Conservation (phyloP, 1,140 invertebrate species). For the Drosophila nigrodunni region DNA sequence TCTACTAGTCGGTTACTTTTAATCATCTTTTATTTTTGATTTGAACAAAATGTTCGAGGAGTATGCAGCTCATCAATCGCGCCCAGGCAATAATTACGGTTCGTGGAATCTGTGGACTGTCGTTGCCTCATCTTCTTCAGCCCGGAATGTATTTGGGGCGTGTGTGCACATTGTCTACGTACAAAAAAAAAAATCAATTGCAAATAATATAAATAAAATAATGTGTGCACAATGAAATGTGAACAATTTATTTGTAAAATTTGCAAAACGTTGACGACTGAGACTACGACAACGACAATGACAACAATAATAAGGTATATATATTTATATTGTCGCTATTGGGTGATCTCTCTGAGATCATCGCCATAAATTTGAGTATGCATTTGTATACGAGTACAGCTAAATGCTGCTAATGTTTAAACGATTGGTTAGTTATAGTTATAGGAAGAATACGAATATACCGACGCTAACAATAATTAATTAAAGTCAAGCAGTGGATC, state of each 20-base stretch:
- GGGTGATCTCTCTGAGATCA: slow-evolving; percentile 74
- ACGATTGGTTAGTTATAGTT: slow-evolving; percentile 3
- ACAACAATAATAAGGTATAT: slow-evolving; percentile 35
- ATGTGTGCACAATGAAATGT: slow-evolving; percentile 50
- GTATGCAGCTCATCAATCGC: slow-evolving; percentile 58
- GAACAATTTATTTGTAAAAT: slow-evolving; percentile 58
- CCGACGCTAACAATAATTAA: neutral
- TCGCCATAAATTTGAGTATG: slow-evolving; percentile 45
- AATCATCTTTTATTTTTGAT: slow-evolving; percentile 12
- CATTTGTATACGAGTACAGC: neutral
- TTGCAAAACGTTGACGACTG: slow-evolving; percentile 43
- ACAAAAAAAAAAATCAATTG: slow-evolving; percentile 52
- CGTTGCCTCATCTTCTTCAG: slow-evolving; percentile 34
- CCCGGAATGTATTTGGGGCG: slow-evolving; percentile 43
- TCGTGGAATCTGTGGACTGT: slow-evolving; percentile 26
- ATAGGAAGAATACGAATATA: too few relatives aligned
- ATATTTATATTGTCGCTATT: slow-evolving; percentile 36
- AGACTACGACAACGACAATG: slow-evolving; percentile 17
- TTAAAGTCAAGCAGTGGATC: slow-evolving; percentile 1
- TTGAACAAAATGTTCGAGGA: slow-evolving; percentile 34
- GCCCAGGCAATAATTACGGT: slow-evolving; percentile 33
- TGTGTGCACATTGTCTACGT: neutral
- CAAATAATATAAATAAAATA: slow-evolving; percentile 54
- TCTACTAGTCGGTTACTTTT: slow-evolving; percentile 33
- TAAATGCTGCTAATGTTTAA: slow-evolving; percentile 16